Percentiles rank a stretch among this genome's conserved stretches.
Evolutionary conservation across 2,797 vertebrate genomes (phyloP).

Genomic region (Pseudochromis fuscus): DNA sequence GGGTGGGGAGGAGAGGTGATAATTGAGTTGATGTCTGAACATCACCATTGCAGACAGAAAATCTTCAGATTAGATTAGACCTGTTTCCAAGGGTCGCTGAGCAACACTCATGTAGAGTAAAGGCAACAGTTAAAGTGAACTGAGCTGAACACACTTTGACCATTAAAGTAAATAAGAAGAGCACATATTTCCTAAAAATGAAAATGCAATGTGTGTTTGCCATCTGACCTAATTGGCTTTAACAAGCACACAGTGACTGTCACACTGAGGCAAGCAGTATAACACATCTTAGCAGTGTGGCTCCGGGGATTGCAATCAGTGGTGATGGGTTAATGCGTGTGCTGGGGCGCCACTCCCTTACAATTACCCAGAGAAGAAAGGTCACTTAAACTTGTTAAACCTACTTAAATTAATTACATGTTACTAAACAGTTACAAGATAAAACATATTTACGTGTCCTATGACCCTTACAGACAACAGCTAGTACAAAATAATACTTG

Average conservation of each 20-base stretch:
- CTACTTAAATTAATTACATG: too few species aligned
- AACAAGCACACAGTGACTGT: neutral
- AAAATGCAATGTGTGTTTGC: neutral
- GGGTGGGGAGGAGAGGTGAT: conserved; percentile 32
- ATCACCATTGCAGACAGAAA: conserved; percentile 1
- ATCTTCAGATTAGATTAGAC: conserved; percentile 16
- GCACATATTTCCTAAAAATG: neutral
- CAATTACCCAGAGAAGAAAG: too few species aligned
- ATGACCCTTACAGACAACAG: too few species aligned
- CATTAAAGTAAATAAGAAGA: neutral
- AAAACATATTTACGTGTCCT: too few species aligned
- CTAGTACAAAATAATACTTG: too few species aligned
- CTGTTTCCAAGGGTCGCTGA: neutral
- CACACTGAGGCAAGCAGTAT: neutral
- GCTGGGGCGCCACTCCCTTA: too few species aligned
- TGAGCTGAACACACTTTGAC: neutral
- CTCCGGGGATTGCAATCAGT: neutral
- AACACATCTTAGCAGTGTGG: neutral
- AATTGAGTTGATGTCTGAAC: conserved; percentile 24
- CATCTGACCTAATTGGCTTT: neutral
- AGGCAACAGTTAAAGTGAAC: neutral
- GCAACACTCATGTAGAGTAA: neutral
- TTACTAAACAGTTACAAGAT: too few species aligned
- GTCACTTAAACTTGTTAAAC: too few species aligned
- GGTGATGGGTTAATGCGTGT: neutral